phyloP scores from a whole-genome alignment of 2,888 invertebrate genomes.

The Pherbina coryleti region DNA sequence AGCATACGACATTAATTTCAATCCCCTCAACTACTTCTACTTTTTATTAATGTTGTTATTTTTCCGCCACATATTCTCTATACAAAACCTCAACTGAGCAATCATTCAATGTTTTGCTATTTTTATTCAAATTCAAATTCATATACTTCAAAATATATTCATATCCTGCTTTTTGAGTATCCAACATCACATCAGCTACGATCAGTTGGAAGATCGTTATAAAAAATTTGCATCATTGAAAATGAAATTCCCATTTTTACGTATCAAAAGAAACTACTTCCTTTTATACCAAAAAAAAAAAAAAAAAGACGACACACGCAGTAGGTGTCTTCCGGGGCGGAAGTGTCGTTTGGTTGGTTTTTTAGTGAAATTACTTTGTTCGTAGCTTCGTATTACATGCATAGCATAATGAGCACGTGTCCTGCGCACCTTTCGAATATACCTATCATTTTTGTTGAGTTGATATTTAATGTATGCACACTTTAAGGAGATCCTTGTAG shows the following conservation, averaged over 20 bases:
- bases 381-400: slow-evolving; percentile 3
- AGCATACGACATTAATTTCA: background rate
- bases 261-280: slow-evolving; percentile 19
- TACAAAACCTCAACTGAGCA: background rate
- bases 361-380: background rate
- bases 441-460: no score
- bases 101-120: slow-evolving; percentile 6
- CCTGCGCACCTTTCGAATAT: background rate
- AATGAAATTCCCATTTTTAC: slow-evolving; percentile 2
- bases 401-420: slow-evolving; percentile 30
- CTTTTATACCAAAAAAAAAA: background rate
- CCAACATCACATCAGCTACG: background rate
- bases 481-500: no score
- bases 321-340: slow-evolving; percentile 35
- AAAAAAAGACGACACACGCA: slow-evolving; percentile 2
- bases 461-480: no score
- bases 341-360: slow-evolving; percentile 24
- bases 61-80: background rate
- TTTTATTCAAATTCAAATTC: slow-evolving; percentile 27
- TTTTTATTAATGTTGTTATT: background rate
- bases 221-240: slow-evolving; percentile 28
- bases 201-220: background rate
- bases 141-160: background rate
- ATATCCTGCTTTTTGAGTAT: slow-evolving; percentile 1
- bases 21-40: background rate